phyloP scores from a whole-genome alignment of 1,140 invertebrate genomes.

The Drosophila aff. region DNA sequence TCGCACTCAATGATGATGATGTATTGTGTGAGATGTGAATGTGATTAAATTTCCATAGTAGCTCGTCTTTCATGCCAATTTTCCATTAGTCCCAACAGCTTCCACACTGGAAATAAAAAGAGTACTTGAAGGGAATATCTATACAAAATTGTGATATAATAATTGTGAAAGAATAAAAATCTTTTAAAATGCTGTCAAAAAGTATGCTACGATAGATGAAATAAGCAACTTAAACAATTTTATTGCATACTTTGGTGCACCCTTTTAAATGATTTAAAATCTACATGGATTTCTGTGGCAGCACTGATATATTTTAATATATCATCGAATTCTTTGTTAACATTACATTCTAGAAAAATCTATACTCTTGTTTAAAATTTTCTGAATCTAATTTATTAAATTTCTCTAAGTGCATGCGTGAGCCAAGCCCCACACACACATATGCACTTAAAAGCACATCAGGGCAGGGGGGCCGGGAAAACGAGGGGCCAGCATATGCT shows the following conservation, averaged over 20 bases:
- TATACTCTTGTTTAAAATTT: background rate
- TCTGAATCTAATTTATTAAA: background rate
- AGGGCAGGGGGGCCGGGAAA: conserved; percentile 11
- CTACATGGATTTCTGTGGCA: background rate
- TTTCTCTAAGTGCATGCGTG: conserved; percentile 22
- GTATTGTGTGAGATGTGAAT: conserved; percentile 82
- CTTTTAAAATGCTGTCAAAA: background rate
- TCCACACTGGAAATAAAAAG: conserved; percentile 9
- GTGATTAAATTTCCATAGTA: conserved; percentile 83
- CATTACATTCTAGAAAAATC: background rate
- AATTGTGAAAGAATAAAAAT: too few relatives aligned
- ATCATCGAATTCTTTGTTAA: background rate
- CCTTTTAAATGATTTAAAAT: background rate
- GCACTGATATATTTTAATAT: background rate
- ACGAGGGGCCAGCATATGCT: conserved; percentile 45
- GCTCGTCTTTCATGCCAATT: conserved; percentile 83
- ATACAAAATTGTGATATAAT: too few relatives aligned
- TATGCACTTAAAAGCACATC: conserved; percentile 73
- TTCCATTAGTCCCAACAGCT: conserved; percentile 74
- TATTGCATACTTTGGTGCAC: background rate
- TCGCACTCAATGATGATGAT: conserved; percentile 74
- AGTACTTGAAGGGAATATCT: background rate
- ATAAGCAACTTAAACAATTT: background rate
- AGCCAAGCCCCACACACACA: conserved; percentile 24
- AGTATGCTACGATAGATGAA: background rate